phyloP scores from a whole-genome alignment of 1,140 invertebrate genomes.

The Lysiphlebus fabarum region DNA sequence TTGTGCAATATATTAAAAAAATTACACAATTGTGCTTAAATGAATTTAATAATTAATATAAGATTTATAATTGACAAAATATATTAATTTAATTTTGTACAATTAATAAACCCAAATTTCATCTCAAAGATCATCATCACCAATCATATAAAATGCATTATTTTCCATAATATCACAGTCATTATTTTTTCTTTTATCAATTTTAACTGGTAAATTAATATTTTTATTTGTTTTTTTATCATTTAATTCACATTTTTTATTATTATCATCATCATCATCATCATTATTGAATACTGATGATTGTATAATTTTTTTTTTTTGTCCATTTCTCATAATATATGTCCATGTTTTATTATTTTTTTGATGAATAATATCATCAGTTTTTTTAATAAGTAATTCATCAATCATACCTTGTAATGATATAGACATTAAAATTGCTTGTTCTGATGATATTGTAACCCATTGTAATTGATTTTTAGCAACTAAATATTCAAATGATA shows the following conservation, averaged over 20 bases:
- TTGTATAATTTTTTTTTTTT: constrained; percentile 46
- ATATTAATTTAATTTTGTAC: no score
- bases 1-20: no score
- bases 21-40: no score
- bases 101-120: no score
- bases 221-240: no score
- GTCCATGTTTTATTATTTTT: constrained; percentile 49
- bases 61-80: no score
- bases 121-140: constrained; percentile 80
- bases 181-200: constrained; percentile 42
- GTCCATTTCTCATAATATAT: constrained; percentile 60
- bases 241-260: no score
- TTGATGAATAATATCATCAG: constrained; percentile 51
- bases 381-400: constrained; percentile 82
- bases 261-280: not conserved
- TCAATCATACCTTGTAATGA: constrained; percentile 94
- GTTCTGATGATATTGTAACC: constrained; percentile 85
- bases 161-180: constrained; percentile 74
- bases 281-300: constrained; percentile 23
- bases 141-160: constrained; percentile 85
- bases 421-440: constrained; percentile 92
- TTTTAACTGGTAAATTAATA: constrained; percentile 27
- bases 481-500: constrained; percentile 95
- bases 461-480: constrained; percentile 88
- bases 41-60: no score